These are phyloP conservation scores for Andrena haemorrhoa DNA, from an alignment of 2,888 invertebrate species.

Conservation along the genomic window DNA sequence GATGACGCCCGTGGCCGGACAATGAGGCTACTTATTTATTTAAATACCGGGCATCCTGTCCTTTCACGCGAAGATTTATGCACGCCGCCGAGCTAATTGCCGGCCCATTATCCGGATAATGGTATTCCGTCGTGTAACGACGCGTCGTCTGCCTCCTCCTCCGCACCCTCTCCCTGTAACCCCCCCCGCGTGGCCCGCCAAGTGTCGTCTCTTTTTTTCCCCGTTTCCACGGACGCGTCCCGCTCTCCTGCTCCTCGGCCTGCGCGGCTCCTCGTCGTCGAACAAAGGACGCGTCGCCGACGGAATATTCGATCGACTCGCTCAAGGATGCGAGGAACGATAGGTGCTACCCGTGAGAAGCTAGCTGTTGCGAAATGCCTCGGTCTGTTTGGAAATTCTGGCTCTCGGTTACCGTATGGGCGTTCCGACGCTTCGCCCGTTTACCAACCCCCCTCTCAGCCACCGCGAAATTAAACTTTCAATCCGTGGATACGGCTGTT, in stretches of 20 bases:
- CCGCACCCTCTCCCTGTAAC: slow-evolving; percentile 7
- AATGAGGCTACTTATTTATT: slow-evolving; percentile 84
- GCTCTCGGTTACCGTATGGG: neutral
- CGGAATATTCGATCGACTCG: slow-evolving; percentile 69
- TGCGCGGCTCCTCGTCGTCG: slow-evolving; percentile 36
- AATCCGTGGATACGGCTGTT: too few relatives aligned
- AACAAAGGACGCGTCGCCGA: slow-evolving; percentile 67
- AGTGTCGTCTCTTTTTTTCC: slow-evolving; percentile 5
- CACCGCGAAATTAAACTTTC: too few relatives aligned
- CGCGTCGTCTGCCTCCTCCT: slow-evolving; percentile 61
- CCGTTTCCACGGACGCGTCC: slow-evolving; percentile 19
- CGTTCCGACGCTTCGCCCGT: neutral
- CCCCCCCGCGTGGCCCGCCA: slow-evolving; percentile 11
- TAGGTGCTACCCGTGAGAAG: slow-evolving; percentile 12
- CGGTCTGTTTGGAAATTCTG: slow-evolving; percentile 9
- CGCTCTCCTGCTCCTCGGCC: slow-evolving; percentile 26
- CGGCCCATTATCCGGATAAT: slow-evolving; percentile 84
- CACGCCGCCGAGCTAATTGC: slow-evolving; percentile 84
- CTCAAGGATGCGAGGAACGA: slow-evolving; percentile 45
- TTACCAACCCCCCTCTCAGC: too few relatives aligned
- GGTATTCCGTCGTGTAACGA: slow-evolving; percentile 82
- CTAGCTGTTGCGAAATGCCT: neutral
- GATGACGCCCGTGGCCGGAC: slow-evolving; percentile 76
- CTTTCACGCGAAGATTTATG: slow-evolving; percentile 84
- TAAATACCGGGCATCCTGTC: slow-evolving; percentile 84